Percentiles rank a stretch among this genome's conserved stretches.
These are phyloP conservation scores for Chesias legatella DNA, from an alignment of 2,888 invertebrate species.

Conservation along the genomic window DNA sequence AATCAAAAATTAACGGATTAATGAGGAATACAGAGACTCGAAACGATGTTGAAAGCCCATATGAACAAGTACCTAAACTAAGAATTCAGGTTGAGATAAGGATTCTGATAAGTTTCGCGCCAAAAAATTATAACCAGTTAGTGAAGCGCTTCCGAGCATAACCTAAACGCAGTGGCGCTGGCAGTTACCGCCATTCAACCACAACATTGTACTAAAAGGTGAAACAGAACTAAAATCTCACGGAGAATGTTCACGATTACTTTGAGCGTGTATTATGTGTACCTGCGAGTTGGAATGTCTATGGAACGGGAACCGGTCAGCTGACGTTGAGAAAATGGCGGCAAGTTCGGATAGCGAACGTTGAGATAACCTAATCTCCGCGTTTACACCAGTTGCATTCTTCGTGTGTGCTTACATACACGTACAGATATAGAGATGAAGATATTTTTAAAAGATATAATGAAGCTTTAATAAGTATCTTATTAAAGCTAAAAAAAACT, in stretches of 20 bases:
- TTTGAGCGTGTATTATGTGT: constrained; percentile 31
- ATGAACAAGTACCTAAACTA: too few relatives aligned
- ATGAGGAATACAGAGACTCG: too few relatives aligned
- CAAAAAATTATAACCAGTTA: too few relatives aligned
- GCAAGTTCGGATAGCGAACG: constrained; percentile 22
- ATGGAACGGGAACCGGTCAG: constrained; percentile 65
- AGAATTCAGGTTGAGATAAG: too few relatives aligned
- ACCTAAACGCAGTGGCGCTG: constrained; percentile 3
- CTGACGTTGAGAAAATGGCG: constrained; percentile 63
- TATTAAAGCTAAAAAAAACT: too few relatives aligned
- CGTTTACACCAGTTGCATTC: constrained; percentile 20
- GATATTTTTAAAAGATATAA: too few relatives aligned
- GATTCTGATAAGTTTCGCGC: too few relatives aligned
- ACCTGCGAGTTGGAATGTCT: constrained; percentile 65
- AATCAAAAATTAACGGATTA: too few relatives aligned
- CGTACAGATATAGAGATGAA: too few relatives aligned
- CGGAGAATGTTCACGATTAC: constrained; percentile 51
- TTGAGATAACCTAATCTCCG: constrained; percentile 33
- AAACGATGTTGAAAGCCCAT: too few relatives aligned
- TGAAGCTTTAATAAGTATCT: too few relatives aligned
- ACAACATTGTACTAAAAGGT: constrained; percentile 4
- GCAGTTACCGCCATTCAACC: constrained; percentile 6
- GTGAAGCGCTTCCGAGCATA: too few relatives aligned
- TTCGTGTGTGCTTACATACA: constrained; percentile 5
- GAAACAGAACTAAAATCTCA: constrained; percentile 48